Base-by-base conservation (phyloP, 1,140 invertebrate species). In the Drosophila triauraria region DNA sequence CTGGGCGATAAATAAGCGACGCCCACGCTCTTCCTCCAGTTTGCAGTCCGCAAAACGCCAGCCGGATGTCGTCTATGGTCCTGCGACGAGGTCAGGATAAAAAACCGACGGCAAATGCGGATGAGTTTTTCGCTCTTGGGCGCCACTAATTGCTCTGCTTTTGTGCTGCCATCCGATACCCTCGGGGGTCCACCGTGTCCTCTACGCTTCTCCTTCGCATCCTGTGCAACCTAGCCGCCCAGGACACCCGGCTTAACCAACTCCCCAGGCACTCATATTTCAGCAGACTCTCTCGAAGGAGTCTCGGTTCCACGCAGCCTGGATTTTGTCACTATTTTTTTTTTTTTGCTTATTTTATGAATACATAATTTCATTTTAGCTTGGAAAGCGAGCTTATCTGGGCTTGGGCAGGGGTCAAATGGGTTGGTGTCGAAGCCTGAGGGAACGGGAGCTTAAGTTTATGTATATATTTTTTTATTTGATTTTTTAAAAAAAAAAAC, bases 101-200 rank as follows among this genome's bases (percentile, higher is more conserved):
- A 58, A 43, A 63, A 53, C 46, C 42, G 51, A 62, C 74, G 57
- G 62, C 32, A 75, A 75, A 75, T 47, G 50, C 67, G 67, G 71
- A 88, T 84, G 78, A 70, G 67, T 70, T 79, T 87, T 68, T 77
- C 81, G 85, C 85, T 88, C 85, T 90, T 84, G 85, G 85, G 74
- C 46, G 85, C 81, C 85, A 71, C 85, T 88, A 88, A 88, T 88
- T 88, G 85, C 78, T 65, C 44, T 27, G 56, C 80, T 75, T 85
- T 85, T 78, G 80, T 70, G 75, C 32, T 59, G 60, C 70, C 38
- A 70, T 68, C 25, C 48, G 15, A 38, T 77, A 40, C 74, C 56
- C 38, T 40, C 32, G 17, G 50, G 20, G 50, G 35, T 46, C 44
- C 62, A 56, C 17, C n/a, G 43, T 25, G 27, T 10, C 23, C 54